Base-by-base conservation (phyloP, 2,113 vertebrate species). In the Burhinus oedicnemus region DNA sequence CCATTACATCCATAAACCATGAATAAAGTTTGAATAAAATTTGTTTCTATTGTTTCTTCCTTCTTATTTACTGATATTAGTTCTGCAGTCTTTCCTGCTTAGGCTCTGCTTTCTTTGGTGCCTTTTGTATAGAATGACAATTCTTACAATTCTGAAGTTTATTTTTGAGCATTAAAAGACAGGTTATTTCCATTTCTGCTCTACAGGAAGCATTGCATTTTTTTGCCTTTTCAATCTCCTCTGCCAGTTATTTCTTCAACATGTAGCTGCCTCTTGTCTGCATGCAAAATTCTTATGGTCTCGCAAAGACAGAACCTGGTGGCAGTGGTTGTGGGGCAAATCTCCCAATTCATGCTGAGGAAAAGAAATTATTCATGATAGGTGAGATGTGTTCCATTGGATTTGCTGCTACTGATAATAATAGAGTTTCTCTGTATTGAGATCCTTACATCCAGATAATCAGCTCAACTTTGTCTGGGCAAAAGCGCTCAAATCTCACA, bases 281-380 rank as follows among this genome's bases (percentile, higher is more conserved):
- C 87, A 87, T 87, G 65, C 34, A 93, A 70, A 91, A 84, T 89
- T 92, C 65, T 92, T 93, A 44, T 5, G 45, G 38, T 82, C 55
- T 88, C 3, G 8, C 79, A 88, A 90, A 86, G 78, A 58, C 61
- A 82, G 69, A 90, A 79, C 26, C 57, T 91, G 45, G 15, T 91
- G 82, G 42, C 5, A 26, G 61, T 91, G 76, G 18, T 83, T 87
- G 30, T 87, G 70, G 57, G 86, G 49, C 61, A 87, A 91, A 87
- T 93, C 45, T 94, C 61, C 62, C 61, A 90, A 2, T 85, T 95
- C 62, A 65, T 83, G 62, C 49, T 91, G 87, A 96, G 75, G 70
- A 91, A 91, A 92, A 92, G 5, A 83, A 90, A 49, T 96, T 89
- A 17, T 87, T 96, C 17, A 8, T 89, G 83, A 79, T 93, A 76